phyloP scores from a whole-genome alignment of 2,888 invertebrate species.

The Chloroclysta siterata region DNA sequence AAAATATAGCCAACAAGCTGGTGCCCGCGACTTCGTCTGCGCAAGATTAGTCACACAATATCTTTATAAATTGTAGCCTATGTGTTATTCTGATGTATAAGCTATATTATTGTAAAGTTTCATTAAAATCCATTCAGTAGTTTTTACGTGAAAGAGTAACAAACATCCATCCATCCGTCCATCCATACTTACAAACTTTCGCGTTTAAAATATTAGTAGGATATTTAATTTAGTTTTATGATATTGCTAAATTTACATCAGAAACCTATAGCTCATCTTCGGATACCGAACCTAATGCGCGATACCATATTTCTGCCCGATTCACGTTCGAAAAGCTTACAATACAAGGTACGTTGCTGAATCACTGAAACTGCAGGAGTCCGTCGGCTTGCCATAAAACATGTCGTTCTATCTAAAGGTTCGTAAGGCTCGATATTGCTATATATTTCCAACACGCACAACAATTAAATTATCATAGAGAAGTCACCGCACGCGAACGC shows the following conservation, averaged over 20 bases:
- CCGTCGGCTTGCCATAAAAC: slow-evolving; percentile 30
- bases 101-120: no score
- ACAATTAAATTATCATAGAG: slow-evolving; percentile 84
- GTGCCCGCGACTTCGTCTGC: no score
- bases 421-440: slow-evolving; percentile 46
- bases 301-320: background rate
- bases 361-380: slow-evolving; percentile 32
- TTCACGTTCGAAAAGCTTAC: slow-evolving; percentile 17
- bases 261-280: background rate
- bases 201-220: no score
- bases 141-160: no score
- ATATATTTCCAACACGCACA: slow-evolving; percentile 72
- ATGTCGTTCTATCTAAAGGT: slow-evolving; percentile 45
- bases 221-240: background rate
- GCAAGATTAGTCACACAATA: no score
- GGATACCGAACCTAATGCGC: background rate
- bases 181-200: no score
- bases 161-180: no score
- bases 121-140: no score
- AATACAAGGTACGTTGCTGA: slow-evolving; percentile 21
- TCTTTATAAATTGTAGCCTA: no score
- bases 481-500: slow-evolving; percentile 78
- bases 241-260: background rate
- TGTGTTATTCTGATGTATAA: no score
- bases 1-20: no score